Evolutionary conservation across 2,888 invertebrate species (phyloP), one percentile per base, ranked within the genome.

Genomic region (Clusia tigrina): DNA sequence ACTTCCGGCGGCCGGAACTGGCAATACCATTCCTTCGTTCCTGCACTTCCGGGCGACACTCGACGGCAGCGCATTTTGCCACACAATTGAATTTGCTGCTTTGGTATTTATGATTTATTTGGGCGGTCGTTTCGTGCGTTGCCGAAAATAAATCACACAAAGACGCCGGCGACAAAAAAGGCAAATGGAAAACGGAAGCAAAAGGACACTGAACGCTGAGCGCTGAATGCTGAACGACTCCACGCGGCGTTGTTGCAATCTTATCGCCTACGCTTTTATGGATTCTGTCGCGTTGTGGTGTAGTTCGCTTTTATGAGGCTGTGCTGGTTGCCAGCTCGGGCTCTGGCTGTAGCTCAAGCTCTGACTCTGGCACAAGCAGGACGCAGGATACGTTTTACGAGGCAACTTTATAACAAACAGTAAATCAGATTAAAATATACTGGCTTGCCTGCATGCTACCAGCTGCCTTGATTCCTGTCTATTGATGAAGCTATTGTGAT

Each of bases 31-130:
- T 42, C n/a, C 6, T 15, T 15, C 42, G 42, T 10, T n/a, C 12
- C n/a, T 42, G n/a, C 42, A n/a, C n/a, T 42, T 42, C 2, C 32
- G 32, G 32, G 32, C 32, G 42, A n/a, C n/a, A n/a, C n/a, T n/a
- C n/a, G n/a, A n/a, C n/a, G n/a, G n/a, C n/a, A n/a, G 42, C n/a
- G n/a, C 42, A 42, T 42, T 42, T 42, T 17, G n/a, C 42, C 48
- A 32, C 42, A 57, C 57, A 57, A 57, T 57, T 57, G 57, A 46
- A 48, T 46, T 57, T 48, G 48, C 17, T 71, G 73, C 68, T 77
- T 72, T 72, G 78, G 77, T 76, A 75, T 75, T 76, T 75, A 77
- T 75, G 75, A 75, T 75, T 75, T 77, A 77, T 75, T 75, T 76
- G 72, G 22, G 2, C 18, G 66, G 69, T 74, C 76, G 76, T 77